Evolutionary conservation across 2,113 vertebrate species (phyloP), one percentile per base, ranked within the genome.

Genomic region (Heloderma charlesbogerti): DNA sequence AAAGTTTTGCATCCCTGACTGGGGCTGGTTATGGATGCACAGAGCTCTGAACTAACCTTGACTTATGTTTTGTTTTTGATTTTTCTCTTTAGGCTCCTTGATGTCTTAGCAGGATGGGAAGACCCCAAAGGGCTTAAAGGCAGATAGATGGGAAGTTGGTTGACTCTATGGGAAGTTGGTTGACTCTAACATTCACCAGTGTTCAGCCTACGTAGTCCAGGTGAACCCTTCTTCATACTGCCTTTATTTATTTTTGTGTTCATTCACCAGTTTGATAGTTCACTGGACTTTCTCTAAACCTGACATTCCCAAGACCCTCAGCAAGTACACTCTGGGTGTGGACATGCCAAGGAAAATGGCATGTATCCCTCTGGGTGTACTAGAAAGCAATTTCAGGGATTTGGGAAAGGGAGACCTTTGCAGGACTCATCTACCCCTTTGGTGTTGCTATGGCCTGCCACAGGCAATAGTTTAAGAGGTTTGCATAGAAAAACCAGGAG

Each of bases 171-270:
- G 97, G 40, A 94, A 94, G 86, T 37, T 63, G 0, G 96, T 97
- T 84, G 97, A 97, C 0, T 95, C 97, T 43, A 94, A 97, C 1
- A 96, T 98, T 75, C 95, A 97, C 51, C 97, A 97, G 22, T 95
- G 92, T 86, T 98, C 97, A 74, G 98, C 97, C 4, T 98, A 98
- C 13, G 97, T 98, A 43, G 97, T 98, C 34, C 98, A 98, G 97
- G 98, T 98, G 88, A 91, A 87, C 2, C 8, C 18, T 71, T 20
- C 63, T 22, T 20, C 37, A 83, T 29, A 20, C 13, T 27, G 13
- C 37, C 43, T 45, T 67, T 63, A 63, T 18, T 54, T 54, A 54
- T 54, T 84, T 69, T 31, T 1, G 2, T 48, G 51, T 51, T 34
- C 8, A 27, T 54, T 66, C 22, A 40, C 13, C 48, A 43, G 4